Evolutionary conservation across 2,888 invertebrate genomes (phyloP).

Genomic region (Macrophya annulata): DNA sequence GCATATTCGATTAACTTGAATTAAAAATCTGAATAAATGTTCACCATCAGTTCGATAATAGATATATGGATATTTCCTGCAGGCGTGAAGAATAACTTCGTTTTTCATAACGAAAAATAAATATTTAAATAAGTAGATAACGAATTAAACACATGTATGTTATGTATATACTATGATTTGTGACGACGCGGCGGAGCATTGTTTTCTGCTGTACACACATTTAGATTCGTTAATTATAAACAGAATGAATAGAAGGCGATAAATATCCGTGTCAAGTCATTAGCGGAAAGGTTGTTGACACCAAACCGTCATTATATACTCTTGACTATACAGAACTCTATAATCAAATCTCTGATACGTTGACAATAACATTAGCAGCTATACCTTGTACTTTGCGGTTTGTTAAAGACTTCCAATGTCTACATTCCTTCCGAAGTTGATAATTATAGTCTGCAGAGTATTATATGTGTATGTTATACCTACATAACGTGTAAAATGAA

Average conservation of each 20-base stretch:
- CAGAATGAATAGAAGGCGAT: not conserved
- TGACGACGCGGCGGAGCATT: not conserved
- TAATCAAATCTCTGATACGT: not conserved
- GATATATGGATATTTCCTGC: not conserved
- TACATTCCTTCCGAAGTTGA: not conserved
- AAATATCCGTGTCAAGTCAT: slow-evolving; percentile 16
- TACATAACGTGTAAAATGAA: slow-evolving; percentile 4
- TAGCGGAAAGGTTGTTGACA: not conserved
- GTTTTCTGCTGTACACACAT: not conserved
- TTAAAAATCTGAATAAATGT: not conserved
- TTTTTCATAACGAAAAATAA: slow-evolving; percentile 1
- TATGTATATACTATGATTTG: not conserved
- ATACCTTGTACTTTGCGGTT: not conserved
- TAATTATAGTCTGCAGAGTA: not conserved
- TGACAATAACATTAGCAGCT: slow-evolving; percentile 11
- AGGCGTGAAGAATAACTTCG: not conserved
- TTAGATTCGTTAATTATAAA: not conserved
- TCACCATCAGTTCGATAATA: not conserved
- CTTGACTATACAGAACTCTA: not conserved
- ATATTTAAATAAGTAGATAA: not conserved
- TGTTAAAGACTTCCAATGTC: not conserved
- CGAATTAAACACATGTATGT: not conserved
- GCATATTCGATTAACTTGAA: not conserved
- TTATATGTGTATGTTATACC: not conserved
- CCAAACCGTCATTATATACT: not conserved